Percentiles rank a stretch among this genome's conserved stretches.
Conservation (phyloP, 1,140 invertebrate genomes). For the Pseudomyrmex concolor region DNA sequence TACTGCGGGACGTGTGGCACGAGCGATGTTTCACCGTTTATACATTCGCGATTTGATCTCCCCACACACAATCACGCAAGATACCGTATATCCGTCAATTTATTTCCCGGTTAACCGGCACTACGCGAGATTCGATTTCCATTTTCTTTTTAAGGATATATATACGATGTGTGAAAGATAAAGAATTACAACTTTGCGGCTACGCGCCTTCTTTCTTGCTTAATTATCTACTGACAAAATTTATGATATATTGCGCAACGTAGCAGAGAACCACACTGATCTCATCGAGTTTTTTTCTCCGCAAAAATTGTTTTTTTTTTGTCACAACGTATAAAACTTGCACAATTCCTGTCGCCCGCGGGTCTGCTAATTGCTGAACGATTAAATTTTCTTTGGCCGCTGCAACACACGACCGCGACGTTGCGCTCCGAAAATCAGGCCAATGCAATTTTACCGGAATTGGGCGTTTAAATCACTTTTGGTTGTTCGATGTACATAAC, state of each 20-base stretch:
- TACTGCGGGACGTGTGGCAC: slow-evolving; percentile 68
- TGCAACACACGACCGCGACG: not conserved
- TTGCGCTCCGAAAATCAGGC: slow-evolving; percentile 57
- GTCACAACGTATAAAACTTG: not conserved
- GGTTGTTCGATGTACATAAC: too few species aligned
- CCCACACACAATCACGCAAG: not conserved
- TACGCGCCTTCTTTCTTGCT: not conserved
- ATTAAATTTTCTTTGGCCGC: not conserved
- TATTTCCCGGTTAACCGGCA: too few species aligned
- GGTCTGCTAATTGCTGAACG: not conserved
- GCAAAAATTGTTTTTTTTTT: not conserved
- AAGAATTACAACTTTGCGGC: not conserved
- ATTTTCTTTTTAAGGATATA: slow-evolving; percentile 1
- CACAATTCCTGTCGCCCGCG: not conserved
- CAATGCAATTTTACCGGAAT: slow-evolving; percentile 1
- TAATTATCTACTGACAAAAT: not conserved
- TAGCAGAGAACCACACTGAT: too few species aligned
- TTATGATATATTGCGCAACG: not conserved
- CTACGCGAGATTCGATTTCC: too few species aligned
- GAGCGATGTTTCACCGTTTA: slow-evolving; percentile 43
- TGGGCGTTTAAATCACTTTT: too few species aligned
- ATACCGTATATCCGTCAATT: not conserved
- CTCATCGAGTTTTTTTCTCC: too few species aligned
- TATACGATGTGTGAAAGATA: not conserved
- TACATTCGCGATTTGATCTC: slow-evolving; percentile 9